phyloP scores from a whole-genome alignment of 1,140 invertebrate species.

The Drosophila nigrodunni region DNA sequence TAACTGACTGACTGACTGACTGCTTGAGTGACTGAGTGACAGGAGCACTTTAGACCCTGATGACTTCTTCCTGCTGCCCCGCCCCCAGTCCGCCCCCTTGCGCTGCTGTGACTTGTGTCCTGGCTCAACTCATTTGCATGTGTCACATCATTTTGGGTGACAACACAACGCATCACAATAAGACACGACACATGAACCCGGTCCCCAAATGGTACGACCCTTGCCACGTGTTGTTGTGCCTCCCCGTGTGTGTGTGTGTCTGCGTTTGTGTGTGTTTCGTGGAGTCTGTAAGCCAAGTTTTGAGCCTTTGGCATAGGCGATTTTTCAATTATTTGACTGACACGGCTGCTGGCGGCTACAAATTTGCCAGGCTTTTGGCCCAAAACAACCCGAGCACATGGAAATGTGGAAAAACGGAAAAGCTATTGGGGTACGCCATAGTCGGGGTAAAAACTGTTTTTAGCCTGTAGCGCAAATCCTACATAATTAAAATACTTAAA shows the following conservation, averaged over 20 bases:
- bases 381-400: slow-evolving; percentile 4
- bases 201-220: slow-evolving; percentile 3
- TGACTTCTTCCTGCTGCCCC: slow-evolving; percentile 19
- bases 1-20: slow-evolving; percentile 21
- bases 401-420: background rate
- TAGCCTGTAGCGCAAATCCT: slow-evolving; percentile 65
- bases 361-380: slow-evolving; percentile 68
- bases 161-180: slow-evolving; percentile 36
- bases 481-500: slow-evolving; percentile 83
- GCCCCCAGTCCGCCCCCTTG: background rate
- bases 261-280: background rate
- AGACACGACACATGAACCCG: slow-evolving; percentile 24
- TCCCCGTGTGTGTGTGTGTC: slow-evolving; percentile 12
- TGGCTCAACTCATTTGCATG: slow-evolving; percentile 69
- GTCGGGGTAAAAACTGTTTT: slow-evolving; percentile 32
- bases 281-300: slow-evolving; percentile 4
- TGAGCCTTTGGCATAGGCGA: slow-evolving; percentile 65
- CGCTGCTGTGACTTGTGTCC: background rate
- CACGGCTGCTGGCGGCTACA: slow-evolving; percentile 49
- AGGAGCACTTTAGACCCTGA: slow-evolving; percentile 42
- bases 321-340: slow-evolving; percentile 74
- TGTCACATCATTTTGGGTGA: slow-evolving; percentile 71
- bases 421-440: background rate
- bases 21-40: slow-evolving; percentile 11
- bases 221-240: background rate